Evolutionary conservation across 1,140 invertebrate species (phyloP), one percentile per base, ranked within the genome.

Genomic region (Anoplophora glabripennis): DNA sequence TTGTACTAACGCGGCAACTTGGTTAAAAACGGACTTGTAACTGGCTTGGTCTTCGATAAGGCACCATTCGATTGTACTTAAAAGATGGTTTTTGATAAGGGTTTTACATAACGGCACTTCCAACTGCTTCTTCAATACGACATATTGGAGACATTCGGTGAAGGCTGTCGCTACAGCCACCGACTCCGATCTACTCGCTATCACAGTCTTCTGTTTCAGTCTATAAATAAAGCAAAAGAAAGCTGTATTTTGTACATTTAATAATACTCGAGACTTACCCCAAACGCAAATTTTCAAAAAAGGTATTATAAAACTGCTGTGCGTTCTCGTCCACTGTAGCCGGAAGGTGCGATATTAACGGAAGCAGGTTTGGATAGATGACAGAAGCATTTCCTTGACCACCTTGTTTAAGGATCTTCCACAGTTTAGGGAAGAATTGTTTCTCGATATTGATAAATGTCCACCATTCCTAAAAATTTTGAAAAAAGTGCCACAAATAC

Each of bases 281-380:
- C 63, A 76, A 71, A 37, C 79, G 77, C 70, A 90, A 78, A 67
- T 85, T 84, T 45, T 80, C 76, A 72, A 91, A 89, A 63, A 90
- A 87, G 60, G 81, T 81, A n/a, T 74, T 68, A 66, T 86, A 87
- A 61, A 91, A 84, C 38, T 77, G 74, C n/a, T 77, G 70, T 18
- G 78, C 73, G 15, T 49, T 59, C 4, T 58, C 45, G 53, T 83
- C 75, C 11, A 81, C 66, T 10, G 81, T 70, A 34, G 83, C 72
- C n/a, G 86, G 83, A 45, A 92, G 77, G 64, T 88, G 82, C 42
- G 86, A 88, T 1, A 92, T 64, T 38, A 92, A 80, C 5, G 89
- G 88, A 12, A 93, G 70, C 15, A 92, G 69, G 74, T 87, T 86
- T 8, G 89, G 89, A 69, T 83, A 89, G 62, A 92, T 81, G 4